Evolutionary conservation across 1,140 invertebrate genomes (phyloP).

Genomic region (Zaprionus camerounensis): DNA sequence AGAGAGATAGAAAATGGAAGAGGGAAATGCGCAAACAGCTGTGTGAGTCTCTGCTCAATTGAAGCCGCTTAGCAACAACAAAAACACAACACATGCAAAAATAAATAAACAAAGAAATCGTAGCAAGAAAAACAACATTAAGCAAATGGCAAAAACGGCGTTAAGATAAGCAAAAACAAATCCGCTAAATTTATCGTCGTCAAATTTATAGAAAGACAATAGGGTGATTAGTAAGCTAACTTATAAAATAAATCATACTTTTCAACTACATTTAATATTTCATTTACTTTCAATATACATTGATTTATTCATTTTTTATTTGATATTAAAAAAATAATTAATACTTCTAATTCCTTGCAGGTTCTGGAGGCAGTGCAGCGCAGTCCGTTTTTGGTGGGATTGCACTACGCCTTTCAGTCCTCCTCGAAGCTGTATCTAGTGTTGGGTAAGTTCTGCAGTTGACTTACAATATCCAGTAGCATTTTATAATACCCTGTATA

Average conservation of each 20-base stretch:
- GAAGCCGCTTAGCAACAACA: conserved; percentile 33
- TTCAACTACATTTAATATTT: not conserved
- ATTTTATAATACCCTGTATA: conserved; percentile 1
- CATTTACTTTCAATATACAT: not conserved
- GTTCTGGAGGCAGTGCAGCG: conserved; percentile 95
- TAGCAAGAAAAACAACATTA: conserved; percentile 4
- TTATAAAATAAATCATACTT: too few relatives aligned
- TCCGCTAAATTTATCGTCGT: conserved; percentile 9
- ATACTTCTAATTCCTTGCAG: conserved; percentile 79
- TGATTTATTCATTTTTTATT: too few relatives aligned
- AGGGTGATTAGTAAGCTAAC: not conserved
- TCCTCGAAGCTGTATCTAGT: conserved; percentile 96
- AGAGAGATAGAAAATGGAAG: not conserved
- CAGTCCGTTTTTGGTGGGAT: conserved; percentile 95
- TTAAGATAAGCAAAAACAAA: conserved; percentile 17
- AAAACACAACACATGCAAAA: conserved; percentile 16
- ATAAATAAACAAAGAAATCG: conserved; percentile 44
- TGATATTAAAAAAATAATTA: too few relatives aligned
- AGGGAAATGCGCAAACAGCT: conserved; percentile 32
- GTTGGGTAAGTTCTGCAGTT: conserved; percentile 88
- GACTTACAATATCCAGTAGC: not conserved
- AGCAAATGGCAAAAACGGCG: not conserved
- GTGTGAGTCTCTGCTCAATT: conserved; percentile 21
- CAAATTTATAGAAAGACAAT: not conserved
- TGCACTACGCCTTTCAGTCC: conserved; percentile 98